phyloP scores from a whole-genome alignment of 2,888 invertebrate species.

The Protophormia terraenovae region DNA sequence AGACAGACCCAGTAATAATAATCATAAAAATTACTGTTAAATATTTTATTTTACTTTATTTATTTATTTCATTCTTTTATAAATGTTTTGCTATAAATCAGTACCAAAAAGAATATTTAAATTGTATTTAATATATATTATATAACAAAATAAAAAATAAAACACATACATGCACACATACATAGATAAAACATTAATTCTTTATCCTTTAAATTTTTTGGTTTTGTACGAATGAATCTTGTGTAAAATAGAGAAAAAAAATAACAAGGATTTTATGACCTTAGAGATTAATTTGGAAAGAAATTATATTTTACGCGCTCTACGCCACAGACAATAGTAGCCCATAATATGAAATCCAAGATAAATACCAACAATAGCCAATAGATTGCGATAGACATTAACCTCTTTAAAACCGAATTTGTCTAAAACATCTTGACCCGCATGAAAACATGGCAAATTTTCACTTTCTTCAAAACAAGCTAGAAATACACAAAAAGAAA shows the following conservation, averaged over 20 bases:
- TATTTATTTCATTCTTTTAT: background rate
- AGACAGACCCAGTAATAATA: background rate
- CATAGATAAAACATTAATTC: background rate
- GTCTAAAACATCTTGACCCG: slow-evolving; percentile 87
- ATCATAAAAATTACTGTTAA: slow-evolving; percentile 4
- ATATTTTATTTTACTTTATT: slow-evolving; percentile 19
- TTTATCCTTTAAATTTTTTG: background rate
- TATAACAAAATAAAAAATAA: background rate
- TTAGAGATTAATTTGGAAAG: background rate
- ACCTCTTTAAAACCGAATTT: slow-evolving; percentile 87
- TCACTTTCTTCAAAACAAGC: slow-evolving; percentile 84
- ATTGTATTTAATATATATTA: background rate
- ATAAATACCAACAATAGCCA: slow-evolving; percentile 86
- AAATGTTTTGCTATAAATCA: slow-evolving; percentile 29
- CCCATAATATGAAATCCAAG: slow-evolving; percentile 87
- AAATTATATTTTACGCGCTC: slow-evolving; percentile 83
- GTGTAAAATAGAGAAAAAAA: too few species aligned
- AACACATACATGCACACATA: background rate
- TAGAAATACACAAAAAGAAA: slow-evolving; percentile 77
- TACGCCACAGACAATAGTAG: slow-evolving; percentile 85
- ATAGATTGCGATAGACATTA: slow-evolving; percentile 86
- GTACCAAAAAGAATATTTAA: slow-evolving; percentile 1
- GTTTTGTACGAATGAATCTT: slow-evolving; percentile 20
- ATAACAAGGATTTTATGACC: too few species aligned
- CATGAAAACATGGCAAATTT: slow-evolving; percentile 87